A percentile compares a stretch with the other conserved stretches of the same genome.
These are phyloP conservation scores for Morphnarchus princeps DNA, from an alignment of 2,113 vertebrate species.

Conservation along the genomic window DNA sequence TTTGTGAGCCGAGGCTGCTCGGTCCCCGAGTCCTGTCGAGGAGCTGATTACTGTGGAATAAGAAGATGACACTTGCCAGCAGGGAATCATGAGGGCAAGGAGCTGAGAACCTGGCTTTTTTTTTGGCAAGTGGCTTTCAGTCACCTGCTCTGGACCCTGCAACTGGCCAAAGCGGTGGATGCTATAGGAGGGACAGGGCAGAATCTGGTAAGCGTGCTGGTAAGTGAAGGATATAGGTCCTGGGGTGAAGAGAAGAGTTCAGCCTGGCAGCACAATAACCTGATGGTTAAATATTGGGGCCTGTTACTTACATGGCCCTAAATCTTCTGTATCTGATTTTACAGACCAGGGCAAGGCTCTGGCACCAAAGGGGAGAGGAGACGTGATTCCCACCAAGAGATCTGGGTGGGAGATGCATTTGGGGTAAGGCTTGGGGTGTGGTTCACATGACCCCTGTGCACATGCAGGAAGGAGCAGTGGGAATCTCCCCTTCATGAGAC, in stretches of 20 bases:
- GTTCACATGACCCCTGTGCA: not conserved
- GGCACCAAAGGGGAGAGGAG: not conserved
- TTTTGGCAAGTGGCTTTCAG: not conserved
- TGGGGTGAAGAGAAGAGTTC: not conserved
- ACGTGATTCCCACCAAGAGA: not conserved
- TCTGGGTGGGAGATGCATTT: fast-evolving
- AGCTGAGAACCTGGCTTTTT: not conserved
- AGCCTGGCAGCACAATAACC: not conserved
- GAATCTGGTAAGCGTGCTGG: not conserved
- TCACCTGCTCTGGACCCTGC: not conserved
- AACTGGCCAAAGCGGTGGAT: not conserved
- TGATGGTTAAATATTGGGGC: not conserved
- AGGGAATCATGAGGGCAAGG: not conserved
- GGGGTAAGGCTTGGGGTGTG: not conserved
- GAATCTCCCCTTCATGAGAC: not conserved
- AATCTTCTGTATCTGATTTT: not conserved
- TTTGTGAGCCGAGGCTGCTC: not conserved
- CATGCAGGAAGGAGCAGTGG: not conserved
- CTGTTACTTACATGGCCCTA: not conserved
- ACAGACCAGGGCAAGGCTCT: not conserved
- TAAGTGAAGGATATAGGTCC: not conserved
- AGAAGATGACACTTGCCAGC: not conserved
- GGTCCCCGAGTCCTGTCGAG: not conserved
- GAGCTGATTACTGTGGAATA: not conserved
- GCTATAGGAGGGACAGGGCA: not conserved